These are phyloP conservation scores for Sthenelais limicola DNA, from an alignment of 2,888 invertebrate species.

Conservation along the genomic window DNA sequence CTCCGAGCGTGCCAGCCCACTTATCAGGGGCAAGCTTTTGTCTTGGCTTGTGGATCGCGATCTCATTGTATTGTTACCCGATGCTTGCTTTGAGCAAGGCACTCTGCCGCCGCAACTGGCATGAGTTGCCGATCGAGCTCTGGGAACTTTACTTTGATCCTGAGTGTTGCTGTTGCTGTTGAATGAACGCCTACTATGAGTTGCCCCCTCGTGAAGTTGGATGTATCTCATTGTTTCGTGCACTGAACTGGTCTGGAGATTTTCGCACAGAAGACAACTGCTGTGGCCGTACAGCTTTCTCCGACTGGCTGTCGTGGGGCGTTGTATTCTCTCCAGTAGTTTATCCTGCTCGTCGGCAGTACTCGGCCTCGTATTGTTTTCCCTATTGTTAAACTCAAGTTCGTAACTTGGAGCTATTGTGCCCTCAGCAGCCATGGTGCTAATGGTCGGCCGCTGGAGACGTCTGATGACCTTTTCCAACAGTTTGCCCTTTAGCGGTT, in stretches of 20 bases:
- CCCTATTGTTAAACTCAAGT: background rate
- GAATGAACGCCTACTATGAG: background rate
- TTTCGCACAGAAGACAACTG: slow-evolving; percentile 24
- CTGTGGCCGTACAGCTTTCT: slow-evolving; percentile 30
- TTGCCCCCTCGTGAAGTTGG: background rate
- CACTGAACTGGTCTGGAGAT: slow-evolving; percentile 1
- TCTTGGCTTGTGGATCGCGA: background rate
- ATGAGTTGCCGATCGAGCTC: slow-evolving; percentile 7
- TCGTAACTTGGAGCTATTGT: background rate
- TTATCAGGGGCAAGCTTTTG: slow-evolving; percentile 2
- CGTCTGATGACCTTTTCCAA: slow-evolving; percentile 22
- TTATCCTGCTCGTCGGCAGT: slow-evolving; percentile 20
- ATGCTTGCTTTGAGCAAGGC: background rate
- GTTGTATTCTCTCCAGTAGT: slow-evolving; percentile 10
- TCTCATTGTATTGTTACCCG: background rate
- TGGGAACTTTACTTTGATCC: background rate
- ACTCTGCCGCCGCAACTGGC: slow-evolving; percentile 12
- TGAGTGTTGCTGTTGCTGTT: background rate
- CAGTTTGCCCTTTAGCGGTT: background rate
- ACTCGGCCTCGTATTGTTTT: background rate
- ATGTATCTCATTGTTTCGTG: background rate
- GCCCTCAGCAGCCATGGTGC: slow-evolving; percentile 28
- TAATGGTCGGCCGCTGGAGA: slow-evolving; percentile 25
- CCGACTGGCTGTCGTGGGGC: slow-evolving; percentile 19
- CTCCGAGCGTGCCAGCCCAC: slow-evolving; percentile 7